Percentiles rank a stretch among this genome's conserved stretches.
Conservation (phyloP, 2,113 vertebrate species). For the Jacana jacana region DNA sequence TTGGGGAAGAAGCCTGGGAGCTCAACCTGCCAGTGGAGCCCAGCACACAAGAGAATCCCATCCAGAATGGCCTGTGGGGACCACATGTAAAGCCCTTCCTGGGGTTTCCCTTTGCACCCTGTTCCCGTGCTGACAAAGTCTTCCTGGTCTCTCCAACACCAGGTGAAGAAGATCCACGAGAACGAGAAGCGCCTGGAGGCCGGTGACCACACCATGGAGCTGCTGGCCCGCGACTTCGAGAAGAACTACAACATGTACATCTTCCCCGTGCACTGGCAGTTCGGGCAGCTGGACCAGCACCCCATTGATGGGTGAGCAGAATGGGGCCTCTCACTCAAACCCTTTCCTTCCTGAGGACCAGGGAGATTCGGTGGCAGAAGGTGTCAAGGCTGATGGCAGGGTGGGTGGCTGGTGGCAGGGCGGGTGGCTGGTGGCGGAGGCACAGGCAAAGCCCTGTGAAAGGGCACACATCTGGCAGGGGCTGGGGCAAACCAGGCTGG, state of each 20-base stretch:
- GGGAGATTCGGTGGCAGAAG: not conserved
- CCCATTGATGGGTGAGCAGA: constrained; percentile 86
- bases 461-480: not conserved
- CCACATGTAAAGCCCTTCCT: not conserved
- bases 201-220: constrained; percentile 91
- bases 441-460: not conserved
- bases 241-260: constrained; percentile 99
- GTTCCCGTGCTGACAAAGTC: not conserved
- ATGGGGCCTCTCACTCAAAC: rapidly evolving
- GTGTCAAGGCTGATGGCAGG: not conserved
- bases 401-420: not conserved
- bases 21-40: rapidly evolving
- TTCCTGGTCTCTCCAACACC: not conserved
- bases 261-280: constrained; percentile 99
- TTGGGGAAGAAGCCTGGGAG: not conserved
- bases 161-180: constrained; percentile 98
- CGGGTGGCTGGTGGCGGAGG: not conserved
- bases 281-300: constrained; percentile 96
- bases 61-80: not conserved
- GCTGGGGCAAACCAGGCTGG: not conserved
- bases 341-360: not conserved
- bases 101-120: not conserved
- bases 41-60: not conserved
- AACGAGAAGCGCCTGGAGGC: constrained; percentile 95
- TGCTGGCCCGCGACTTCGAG: constrained; percentile 93